Evolutionary conservation across 2,888 invertebrate genomes (phyloP).

Genomic region (Conistra vaccinii): DNA sequence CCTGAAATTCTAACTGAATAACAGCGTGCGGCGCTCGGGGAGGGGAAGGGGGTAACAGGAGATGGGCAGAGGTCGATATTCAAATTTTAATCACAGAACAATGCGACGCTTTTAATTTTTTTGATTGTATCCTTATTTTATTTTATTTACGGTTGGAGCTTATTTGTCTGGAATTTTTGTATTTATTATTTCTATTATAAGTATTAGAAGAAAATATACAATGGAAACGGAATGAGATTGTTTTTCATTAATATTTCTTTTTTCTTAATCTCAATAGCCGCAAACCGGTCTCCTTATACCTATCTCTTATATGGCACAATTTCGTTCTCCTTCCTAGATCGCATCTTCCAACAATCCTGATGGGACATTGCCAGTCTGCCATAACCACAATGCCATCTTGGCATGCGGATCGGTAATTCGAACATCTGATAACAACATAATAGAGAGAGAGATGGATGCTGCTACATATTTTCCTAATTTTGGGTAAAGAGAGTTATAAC

Average conservation of each 20-base stretch:
- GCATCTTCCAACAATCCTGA: slow-evolving; percentile 4
- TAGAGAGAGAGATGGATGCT: not conserved
- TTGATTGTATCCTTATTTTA: slow-evolving; percentile 27
- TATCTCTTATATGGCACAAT: not conserved
- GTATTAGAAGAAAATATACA: not conserved
- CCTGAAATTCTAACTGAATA: slow-evolving; percentile 80
- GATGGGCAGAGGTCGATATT: slow-evolving; percentile 79
- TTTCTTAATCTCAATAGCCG: not conserved
- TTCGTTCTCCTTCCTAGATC: not conserved
- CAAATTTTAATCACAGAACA: slow-evolving; percentile 75
- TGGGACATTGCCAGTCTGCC: slow-evolving; percentile 11
- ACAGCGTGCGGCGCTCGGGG: slow-evolving; percentile 67
- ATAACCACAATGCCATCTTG: slow-evolving; percentile 1
- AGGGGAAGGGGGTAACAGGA: slow-evolving; percentile 55
- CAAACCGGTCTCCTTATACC: not conserved
- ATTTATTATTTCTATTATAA: not conserved
- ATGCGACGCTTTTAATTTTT: slow-evolving; percentile 65
- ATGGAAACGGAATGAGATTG: not conserved
- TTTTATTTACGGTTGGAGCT: not conserved
- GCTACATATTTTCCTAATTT: not conserved
- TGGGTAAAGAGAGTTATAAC: not conserved
- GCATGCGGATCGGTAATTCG: slow-evolving; percentile 26
- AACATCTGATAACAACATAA: not conserved
- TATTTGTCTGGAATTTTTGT: not conserved
- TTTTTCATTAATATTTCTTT: not conserved